Evolutionary conservation across 2,888 invertebrate genomes (phyloP).

Genomic region (Eurytoma californica): DNA sequence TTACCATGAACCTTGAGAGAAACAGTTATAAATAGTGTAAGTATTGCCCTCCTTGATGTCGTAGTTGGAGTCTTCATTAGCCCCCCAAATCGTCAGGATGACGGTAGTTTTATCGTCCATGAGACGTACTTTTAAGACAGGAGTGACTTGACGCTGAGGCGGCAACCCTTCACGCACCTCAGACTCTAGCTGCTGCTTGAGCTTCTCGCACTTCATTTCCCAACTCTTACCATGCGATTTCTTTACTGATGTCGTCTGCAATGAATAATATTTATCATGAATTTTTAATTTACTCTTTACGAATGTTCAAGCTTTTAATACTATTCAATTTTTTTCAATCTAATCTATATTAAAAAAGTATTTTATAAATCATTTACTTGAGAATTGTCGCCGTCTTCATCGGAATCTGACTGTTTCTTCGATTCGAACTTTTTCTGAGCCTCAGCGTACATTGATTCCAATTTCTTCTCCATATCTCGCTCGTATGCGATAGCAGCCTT

Average conservation of each 20-base stretch:
- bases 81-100: conserved; percentile 84
- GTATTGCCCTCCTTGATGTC: conserved; percentile 80
- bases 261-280: too few species aligned
- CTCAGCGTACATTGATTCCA: conserved; percentile 66
- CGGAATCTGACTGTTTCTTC: conserved; percentile 32
- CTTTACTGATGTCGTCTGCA: too few species aligned
- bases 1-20: conserved; percentile 76
- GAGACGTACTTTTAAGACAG: conserved; percentile 75
- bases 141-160: conserved; percentile 71
- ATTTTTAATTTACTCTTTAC: too few species aligned
- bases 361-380: conserved; percentile 37
- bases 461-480: conserved; percentile 62
- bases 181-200: conserved; percentile 64
- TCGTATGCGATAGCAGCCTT: conserved; percentile 67
- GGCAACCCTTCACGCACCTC: conserved; percentile 66
- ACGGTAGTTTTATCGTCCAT: conserved; percentile 74
- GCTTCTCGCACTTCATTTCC: conserved; percentile 61
- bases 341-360: background rate
- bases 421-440: conserved; percentile 63
- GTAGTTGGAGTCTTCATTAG: conserved; percentile 79
- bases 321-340: too few species aligned
- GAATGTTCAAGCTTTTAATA: too few species aligned
- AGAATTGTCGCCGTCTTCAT: conserved; percentile 50
- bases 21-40: conserved; percentile 79
- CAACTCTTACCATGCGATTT: background rate